A percentile compares a stretch with the other conserved stretches of the same genome.
These are phyloP conservation scores for Philaethria dido DNA, from an alignment of 2,888 invertebrate genomes.

Conservation along the genomic window DNA sequence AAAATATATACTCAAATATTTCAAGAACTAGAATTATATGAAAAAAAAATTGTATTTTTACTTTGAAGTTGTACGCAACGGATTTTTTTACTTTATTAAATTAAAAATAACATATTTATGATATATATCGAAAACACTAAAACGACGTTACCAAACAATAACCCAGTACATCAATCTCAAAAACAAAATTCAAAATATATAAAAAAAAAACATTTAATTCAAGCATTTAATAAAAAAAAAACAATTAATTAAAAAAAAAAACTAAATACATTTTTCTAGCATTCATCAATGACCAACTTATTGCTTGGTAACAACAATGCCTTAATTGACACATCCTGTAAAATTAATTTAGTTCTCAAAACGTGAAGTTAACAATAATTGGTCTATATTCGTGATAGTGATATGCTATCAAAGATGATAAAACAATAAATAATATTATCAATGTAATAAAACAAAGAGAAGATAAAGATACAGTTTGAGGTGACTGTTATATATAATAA, in stretches of 20 bases:
- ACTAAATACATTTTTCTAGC: neutral
- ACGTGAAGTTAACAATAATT: neutral
- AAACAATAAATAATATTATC: conserved; percentile 21
- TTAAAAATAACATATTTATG: neutral
- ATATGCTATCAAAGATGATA: conserved; percentile 14
- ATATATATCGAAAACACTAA: neutral
- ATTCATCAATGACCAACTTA: neutral
- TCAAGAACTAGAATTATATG: no score
- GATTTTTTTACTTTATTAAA: neutral
- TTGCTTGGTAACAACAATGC: neutral
- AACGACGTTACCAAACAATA: conserved; percentile 4
- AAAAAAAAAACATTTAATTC: no score
- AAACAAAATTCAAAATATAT: no score
- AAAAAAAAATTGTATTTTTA: no score
- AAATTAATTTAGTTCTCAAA: neutral
- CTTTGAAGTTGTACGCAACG: neutral
- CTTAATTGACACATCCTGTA: conserved; percentile 2
- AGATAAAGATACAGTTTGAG: neutral
- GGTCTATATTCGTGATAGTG: conserved; percentile 1
- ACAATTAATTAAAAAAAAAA: neutral
- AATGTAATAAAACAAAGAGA: conserved; percentile 12
- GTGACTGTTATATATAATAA: neutral
- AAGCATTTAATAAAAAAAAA: no score
- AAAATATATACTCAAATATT: no score
- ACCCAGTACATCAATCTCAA: neutral